Conservation (phyloP, 1,140 invertebrate genomes). For the Zaprionus ghesquierei region DNA sequence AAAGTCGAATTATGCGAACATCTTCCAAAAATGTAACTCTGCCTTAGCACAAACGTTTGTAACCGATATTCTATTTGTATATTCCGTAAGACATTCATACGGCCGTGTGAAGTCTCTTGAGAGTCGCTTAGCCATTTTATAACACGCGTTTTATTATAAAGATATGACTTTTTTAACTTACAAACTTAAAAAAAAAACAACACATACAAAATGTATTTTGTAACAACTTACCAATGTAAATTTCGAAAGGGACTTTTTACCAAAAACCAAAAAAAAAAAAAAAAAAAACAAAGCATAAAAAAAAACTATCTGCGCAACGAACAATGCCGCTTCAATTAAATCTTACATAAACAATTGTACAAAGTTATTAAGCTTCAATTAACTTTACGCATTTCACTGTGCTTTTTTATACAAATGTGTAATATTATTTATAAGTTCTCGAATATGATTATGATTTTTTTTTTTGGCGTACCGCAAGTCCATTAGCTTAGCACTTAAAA, state of each 20-base stretch:
- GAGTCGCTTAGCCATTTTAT: slow-evolving; percentile 39
- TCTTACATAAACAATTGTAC: slow-evolving; percentile 48
- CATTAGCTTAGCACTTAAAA: slow-evolving; percentile 55
- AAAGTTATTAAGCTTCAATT: slow-evolving; percentile 47
- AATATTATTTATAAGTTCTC: slow-evolving; percentile 65
- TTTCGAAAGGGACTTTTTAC: slow-evolving; percentile 56
- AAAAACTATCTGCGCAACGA: slow-evolving; percentile 49
- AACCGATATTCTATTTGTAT: slow-evolving; percentile 33
- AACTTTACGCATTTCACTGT: slow-evolving; percentile 3
- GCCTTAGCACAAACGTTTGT: slow-evolving; percentile 71
- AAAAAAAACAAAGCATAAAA: neutral
- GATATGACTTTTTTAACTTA: slow-evolving; percentile 23
- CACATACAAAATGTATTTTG: slow-evolving; percentile 56
- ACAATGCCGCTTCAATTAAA: slow-evolving; percentile 47
- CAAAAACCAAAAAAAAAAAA: slow-evolving; percentile 28
- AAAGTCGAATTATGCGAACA: slow-evolving; percentile 43
- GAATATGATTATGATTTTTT: slow-evolving; percentile 23
- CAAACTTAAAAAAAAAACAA: slow-evolving; percentile 7
- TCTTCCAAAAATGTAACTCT: slow-evolving; percentile 73
- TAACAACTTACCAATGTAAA: slow-evolving; percentile 60
- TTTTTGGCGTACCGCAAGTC: slow-evolving; percentile 39
- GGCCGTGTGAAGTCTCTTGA: neutral
- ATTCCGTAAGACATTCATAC: slow-evolving; percentile 41
- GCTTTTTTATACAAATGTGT: slow-evolving; percentile 25
- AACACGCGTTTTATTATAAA: slow-evolving; percentile 40